These are phyloP conservation scores for Pheosia gnoma DNA, from an alignment of 2,888 invertebrate genomes.

Conservation along the genomic window DNA sequence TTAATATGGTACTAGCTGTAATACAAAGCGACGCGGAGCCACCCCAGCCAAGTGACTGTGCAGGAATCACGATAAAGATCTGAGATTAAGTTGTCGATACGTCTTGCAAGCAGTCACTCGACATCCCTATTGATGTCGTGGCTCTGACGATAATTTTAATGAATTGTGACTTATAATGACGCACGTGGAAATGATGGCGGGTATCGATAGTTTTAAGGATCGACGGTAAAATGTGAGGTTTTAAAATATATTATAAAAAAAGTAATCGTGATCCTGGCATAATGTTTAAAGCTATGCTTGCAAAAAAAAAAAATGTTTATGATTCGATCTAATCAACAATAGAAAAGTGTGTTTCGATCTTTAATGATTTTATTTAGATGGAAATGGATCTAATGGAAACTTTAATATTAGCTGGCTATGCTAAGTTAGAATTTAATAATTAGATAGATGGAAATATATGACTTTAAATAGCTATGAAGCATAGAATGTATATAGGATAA, in stretches of 20 bases:
- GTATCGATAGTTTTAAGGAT: constrained; percentile 44
- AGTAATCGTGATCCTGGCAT: too few relatives aligned
- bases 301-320: too few relatives aligned
- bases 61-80: constrained; percentile 80
- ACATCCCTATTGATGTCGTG: constrained; percentile 80
- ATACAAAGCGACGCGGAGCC: constrained; percentile 80
- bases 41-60: constrained; percentile 82
- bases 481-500: too few relatives aligned
- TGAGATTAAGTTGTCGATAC: constrained; percentile 76
- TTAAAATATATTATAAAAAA: not conserved
- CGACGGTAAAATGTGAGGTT: not conserved
- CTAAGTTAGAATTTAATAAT: too few relatives aligned
- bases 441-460: too few relatives aligned
- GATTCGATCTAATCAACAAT: too few relatives aligned
- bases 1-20: constrained; percentile 78
- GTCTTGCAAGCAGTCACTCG: constrained; percentile 74
- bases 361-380: too few relatives aligned
- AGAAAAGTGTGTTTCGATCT: too few relatives aligned
- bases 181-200: constrained; percentile 67
- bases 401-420: too few relatives aligned
- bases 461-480: too few relatives aligned
- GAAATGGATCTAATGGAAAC: too few relatives aligned
- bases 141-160: constrained; percentile 80
- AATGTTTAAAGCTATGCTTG: too few relatives aligned
- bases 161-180: constrained; percentile 82